Conservation (phyloP, 2,113 vertebrate genomes). For the Protomyctophum bolini region DNA sequence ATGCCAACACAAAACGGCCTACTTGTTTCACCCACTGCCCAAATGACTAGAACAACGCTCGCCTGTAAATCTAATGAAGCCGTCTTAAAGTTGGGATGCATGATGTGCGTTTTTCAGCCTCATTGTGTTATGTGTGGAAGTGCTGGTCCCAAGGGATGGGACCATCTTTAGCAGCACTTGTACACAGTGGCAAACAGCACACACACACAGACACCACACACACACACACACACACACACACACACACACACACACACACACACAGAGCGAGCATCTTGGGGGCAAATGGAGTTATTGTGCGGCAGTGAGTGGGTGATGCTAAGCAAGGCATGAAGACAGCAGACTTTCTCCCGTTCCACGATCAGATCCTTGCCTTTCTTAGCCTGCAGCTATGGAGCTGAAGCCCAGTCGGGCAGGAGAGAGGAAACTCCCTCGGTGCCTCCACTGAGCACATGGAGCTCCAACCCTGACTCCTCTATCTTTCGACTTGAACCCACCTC, state of each 20-base stretch:
- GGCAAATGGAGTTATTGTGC: conserved; percentile 80
- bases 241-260: conserved; percentile 8
- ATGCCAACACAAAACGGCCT: conserved; percentile 54
- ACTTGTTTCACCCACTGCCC: conserved; percentile 55
- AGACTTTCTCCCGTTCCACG: conserved; percentile 66
- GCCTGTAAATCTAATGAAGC: conserved; percentile 67
- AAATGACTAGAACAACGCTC: conserved; percentile 46
- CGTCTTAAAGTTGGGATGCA: conserved; percentile 48
- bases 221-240: too few relatives aligned
- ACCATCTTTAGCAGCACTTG: conserved; percentile 77
- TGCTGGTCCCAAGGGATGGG: conserved; percentile 76
- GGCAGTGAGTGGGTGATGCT: conserved; percentile 75
- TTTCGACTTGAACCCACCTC: not conserved
- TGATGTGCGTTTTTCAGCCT: conserved; percentile 25
- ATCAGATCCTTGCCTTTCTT: conserved; percentile 64
- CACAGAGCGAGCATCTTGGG: conserved; percentile 70
- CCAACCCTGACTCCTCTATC: conserved; percentile 33
- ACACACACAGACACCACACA: conserved; percentile 7
- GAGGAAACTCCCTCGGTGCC: conserved; percentile 37
- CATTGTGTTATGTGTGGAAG: conserved; percentile 50
- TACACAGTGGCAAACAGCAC: conserved; percentile 57
- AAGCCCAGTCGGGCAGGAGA: conserved; percentile 70
- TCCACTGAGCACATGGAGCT: conserved; percentile 47
- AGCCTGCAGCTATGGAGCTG: conserved; percentile 70
- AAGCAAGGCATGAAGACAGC: conserved; percentile 81